Conservation (phyloP, 2,113 vertebrate species). For the Sylvia atricapilla region DNA sequence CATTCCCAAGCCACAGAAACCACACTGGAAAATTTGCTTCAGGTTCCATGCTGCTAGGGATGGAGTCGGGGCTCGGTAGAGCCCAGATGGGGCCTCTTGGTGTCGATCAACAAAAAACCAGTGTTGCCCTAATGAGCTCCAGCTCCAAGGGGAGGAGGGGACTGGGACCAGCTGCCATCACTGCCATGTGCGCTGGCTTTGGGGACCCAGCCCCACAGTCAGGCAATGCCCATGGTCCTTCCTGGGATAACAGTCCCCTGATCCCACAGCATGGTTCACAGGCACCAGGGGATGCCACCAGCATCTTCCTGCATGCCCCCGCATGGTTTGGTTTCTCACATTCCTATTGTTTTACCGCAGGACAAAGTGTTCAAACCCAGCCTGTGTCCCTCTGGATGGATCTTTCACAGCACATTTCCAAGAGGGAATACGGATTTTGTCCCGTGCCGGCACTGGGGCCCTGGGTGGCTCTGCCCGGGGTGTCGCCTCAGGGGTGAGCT, state of each 20-base stretch:
- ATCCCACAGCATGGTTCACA: fast-evolving
- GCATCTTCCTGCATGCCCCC: neutral
- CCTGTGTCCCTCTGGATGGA: neutral
- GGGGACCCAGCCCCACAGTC: neutral
- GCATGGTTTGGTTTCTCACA: neutral
- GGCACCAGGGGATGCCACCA: fast-evolving
- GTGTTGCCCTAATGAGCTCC: slow-evolving; percentile 39
- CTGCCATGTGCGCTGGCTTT: neutral
- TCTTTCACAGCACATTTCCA: neutral
- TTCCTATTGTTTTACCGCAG: neutral
- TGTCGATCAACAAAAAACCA: slow-evolving; percentile 59
- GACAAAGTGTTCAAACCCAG: neutral
- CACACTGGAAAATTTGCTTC: slow-evolving; percentile 12
- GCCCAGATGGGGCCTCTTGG: slow-evolving; percentile 25
- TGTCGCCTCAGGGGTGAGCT: no score
- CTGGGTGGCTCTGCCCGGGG: neutral
- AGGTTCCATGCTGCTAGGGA: neutral
- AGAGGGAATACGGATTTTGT: neutral
- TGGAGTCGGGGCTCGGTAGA: neutral
- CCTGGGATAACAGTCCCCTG: neutral
- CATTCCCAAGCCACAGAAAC: slow-evolving; percentile 45
- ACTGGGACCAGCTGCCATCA: neutral
- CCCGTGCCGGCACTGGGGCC: fast-evolving
- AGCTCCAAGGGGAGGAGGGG: neutral
- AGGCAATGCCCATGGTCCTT: neutral